phyloP scores from a whole-genome alignment of 2,797 vertebrate genomes.

The Sternarchorhynchus goeldii region DNA sequence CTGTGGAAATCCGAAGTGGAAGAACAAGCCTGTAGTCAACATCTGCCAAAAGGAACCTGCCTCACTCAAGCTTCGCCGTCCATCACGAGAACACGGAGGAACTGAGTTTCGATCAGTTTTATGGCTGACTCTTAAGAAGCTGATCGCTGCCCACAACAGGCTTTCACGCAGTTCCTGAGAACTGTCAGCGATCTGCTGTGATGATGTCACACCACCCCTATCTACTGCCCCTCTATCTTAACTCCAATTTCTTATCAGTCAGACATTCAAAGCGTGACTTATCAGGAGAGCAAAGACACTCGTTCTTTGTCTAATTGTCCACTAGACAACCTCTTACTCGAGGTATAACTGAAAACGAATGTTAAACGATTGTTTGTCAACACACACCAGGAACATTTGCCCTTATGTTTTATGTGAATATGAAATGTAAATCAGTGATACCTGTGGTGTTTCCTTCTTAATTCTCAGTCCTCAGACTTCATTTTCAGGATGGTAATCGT shows the following conservation, averaged over 20 bases:
- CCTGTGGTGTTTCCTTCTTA: too few species aligned
- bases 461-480: too few species aligned
- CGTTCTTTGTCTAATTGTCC: conserved; percentile 19
- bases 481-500: too few species aligned
- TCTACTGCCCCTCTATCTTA: background rate
- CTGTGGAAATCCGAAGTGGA: conserved; percentile 6
- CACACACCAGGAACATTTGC: conserved; percentile 18
- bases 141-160: conserved; percentile 32
- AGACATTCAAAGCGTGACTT: too few species aligned
- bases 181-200: conserved; percentile 13
- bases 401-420: too few species aligned
- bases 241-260: background rate
- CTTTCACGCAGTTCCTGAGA: conserved; percentile 19
- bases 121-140: conserved; percentile 4
- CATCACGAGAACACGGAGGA: conserved; percentile 49
- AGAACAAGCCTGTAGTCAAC: conserved; percentile 50
- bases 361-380: conserved; percentile 26
- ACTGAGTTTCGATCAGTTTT: conserved; percentile 7
- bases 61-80: conserved; percentile 45
- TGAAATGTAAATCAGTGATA: too few species aligned
- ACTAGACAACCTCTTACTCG: conserved; percentile 30
- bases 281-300: too few species aligned
- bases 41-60: conserved; percentile 44
- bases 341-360: conserved; percentile 8
- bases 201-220: background rate